Base-by-base conservation (phyloP, 2,797 vertebrate genomes). In the Cynopterus sphinx region DNA sequence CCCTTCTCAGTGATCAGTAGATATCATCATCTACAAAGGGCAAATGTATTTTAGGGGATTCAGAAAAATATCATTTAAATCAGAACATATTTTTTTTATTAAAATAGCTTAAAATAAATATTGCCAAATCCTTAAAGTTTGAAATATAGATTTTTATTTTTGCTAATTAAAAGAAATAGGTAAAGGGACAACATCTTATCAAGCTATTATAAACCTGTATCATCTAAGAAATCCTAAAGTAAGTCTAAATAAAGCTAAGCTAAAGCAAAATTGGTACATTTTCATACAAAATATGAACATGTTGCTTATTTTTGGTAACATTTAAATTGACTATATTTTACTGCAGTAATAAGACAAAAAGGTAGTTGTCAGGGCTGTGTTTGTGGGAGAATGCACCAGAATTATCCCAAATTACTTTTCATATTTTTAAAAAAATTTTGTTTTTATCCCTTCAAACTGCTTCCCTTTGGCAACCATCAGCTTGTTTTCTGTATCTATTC, bases 71-170 rank as follows among this genome's bases (percentile, higher is more conserved):
- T 63, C 39, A 57, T 89, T 86, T 97, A 89, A 96, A 85, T 97
- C 88, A 97, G 24, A 95, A 63, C 0, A 39, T 84, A 87, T 96
- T 96, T 85, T 96, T 96, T 59, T 85, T 85, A 59, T 82, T 95
- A 87, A 84, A 96, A 95, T 94, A 94, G 74, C 84, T 96, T 97
- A 93, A 67, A 41, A 95, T 55, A 91, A 87, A 96, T 84, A 97
- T 93, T 97, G 97, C 81, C 22, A 86, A 49, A 92, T 71, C 83
- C 96, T 59, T 81, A 87, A 82, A 96, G 93, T 94, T 88, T 94
- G 92, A 74, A 61, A 78, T 41, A 26, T 39, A 67, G 75, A 71
- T 36, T n/a, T n/a, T 51, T 71, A 55, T 41, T 91, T 22, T 93
- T 82, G 8, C 26, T 70, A 94, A 87, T 31, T 39, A 73, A 85